Evolutionary conservation across 1,140 invertebrate genomes (phyloP).

Genomic region (Akabosia matsudoensis): DNA sequence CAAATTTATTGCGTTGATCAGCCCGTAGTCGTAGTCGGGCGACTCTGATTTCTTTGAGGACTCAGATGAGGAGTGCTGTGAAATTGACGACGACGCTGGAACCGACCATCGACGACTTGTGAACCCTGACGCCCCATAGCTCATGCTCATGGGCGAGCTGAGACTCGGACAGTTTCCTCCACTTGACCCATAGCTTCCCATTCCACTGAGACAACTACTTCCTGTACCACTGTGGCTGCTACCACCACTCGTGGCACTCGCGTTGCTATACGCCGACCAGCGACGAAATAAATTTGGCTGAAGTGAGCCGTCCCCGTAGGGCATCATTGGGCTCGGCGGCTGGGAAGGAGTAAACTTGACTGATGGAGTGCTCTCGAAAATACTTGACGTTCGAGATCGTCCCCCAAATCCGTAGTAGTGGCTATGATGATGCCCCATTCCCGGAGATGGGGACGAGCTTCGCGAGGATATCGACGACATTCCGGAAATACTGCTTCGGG

Average conservation of each 20-base stretch:
- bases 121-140: conserved; percentile 21
- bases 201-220: conserved; percentile 11
- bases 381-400: conserved; percentile 44
- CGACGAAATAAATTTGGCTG: conserved; percentile 42
- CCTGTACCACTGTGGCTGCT: conserved; percentile 28
- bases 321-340: conserved; percentile 43
- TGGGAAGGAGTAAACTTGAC: conserved; percentile 46
- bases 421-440: conserved; percentile 32
- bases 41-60: conserved; percentile 19
- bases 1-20: conserved; percentile 46
- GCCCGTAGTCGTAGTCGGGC: conserved; percentile 36
- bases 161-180: conserved; percentile 13
- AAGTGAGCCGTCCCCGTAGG: conserved; percentile 37
- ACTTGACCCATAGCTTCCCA: conserved; percentile 19
- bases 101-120: conserved; percentile 43
- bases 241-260: conserved; percentile 22
- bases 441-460: conserved; percentile 42
- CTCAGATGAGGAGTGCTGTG: neutral
- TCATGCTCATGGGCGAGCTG: conserved; percentile 14
- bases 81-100: conserved; percentile 11
- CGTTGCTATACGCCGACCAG: conserved; percentile 47
- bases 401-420: conserved; percentile 37
- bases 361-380: conserved; percentile 37
- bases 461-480: conserved; percentile 42
- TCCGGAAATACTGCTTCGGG: conserved; percentile 43